Evolutionary conservation across 1,140 invertebrate genomes (phyloP).

Genomic region (Neodiprion virginianus): DNA sequence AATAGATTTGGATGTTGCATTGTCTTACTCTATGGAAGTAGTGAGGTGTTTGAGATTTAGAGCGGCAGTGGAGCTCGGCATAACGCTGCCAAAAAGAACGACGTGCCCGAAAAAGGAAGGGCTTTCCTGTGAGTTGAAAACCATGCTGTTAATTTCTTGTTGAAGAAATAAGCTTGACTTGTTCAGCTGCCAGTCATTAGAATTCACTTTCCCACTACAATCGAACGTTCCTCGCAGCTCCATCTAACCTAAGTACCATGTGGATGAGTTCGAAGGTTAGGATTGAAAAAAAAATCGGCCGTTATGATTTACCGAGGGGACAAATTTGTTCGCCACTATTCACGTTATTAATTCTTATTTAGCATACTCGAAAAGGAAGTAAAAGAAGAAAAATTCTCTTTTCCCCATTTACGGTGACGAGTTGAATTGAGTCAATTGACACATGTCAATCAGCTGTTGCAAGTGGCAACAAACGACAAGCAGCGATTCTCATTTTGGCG

Average conservation of each 20-base stretch:
- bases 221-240: slow-evolving; percentile 36
- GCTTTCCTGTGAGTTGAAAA: slow-evolving; percentile 26
- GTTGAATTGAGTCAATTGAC: no score
- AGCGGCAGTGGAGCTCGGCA: slow-evolving; percentile 40
- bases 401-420: no score
- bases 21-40: slow-evolving; percentile 50
- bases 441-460: no score
- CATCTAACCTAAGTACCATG: slow-evolving; percentile 26
- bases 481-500: no score
- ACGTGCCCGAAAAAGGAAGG: slow-evolving; percentile 23
- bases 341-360: no score
- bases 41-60: slow-evolving; percentile 45
- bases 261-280: no score
- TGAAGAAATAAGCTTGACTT: slow-evolving; percentile 30
- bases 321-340: no score
- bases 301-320: no score
- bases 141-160: slow-evolving; percentile 41
- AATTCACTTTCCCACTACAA: slow-evolving; percentile 49
- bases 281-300: no score
- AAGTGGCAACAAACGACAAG: no score
- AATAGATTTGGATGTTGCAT: background rate
- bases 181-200: slow-evolving; percentile 46
- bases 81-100: slow-evolving; percentile 41
- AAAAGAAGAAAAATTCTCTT: no score
- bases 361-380: no score